Conservation (phyloP, 2,797 vertebrate genomes). For the Pyrocephalus nanus region DNA sequence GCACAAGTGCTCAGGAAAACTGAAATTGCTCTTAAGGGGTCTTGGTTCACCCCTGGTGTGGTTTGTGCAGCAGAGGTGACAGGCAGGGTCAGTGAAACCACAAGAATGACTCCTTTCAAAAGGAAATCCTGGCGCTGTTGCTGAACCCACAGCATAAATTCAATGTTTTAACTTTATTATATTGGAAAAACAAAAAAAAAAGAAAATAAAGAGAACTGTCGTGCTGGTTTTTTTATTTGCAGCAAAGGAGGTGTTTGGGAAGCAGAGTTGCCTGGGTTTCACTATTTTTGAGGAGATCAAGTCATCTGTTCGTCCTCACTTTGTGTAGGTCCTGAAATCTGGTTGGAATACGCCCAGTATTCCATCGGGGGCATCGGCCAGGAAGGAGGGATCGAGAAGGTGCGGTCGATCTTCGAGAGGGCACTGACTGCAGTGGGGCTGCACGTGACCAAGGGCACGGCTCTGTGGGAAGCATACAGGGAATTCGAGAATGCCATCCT, state of each 20-base stretch:
- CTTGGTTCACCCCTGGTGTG: not conserved
- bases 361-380: constrained; percentile 94
- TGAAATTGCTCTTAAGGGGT: not conserved
- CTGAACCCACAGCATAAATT: not conserved
- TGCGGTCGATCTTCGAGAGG: constrained; percentile 90
- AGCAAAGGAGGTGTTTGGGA: fast-evolving
- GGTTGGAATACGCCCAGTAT: constrained; percentile 96
- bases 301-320: not conserved
- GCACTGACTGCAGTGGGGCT: constrained; percentile 91
- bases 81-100: not conserved
- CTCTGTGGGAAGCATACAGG: constrained; percentile 93
- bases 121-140: not conserved
- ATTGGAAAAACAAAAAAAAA: fast-evolving
- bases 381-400: constrained; percentile 89
- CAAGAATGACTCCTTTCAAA: not conserved
- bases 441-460: constrained; percentile 91
- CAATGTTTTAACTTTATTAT: not conserved
- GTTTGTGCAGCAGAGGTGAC: not conserved
- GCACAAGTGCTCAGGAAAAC: fast-evolving
- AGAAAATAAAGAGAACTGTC: fast-evolving
- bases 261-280: not conserved
- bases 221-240: fast-evolving
- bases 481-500: constrained; percentile 96
- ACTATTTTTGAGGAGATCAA: fast-evolving
- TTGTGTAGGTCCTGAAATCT: constrained; percentile 91